Base-by-base conservation (phyloP, 2,888 invertebrate species). In the Strigamia maritima region DNA sequence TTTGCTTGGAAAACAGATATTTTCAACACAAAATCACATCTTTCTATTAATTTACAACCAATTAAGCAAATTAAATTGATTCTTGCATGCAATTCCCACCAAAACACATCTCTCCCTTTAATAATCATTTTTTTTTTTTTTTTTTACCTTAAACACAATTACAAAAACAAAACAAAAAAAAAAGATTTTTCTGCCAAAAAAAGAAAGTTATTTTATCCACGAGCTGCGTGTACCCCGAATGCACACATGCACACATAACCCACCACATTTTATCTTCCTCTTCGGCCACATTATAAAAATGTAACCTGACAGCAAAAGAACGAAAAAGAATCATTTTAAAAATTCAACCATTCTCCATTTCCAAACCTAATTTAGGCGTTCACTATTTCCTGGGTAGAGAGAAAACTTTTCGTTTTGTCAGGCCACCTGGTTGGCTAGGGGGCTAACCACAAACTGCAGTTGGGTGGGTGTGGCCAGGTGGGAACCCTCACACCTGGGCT, bases 371-470 rank as follows among this genome's bases (percentile, higher is more conserved):
- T 65, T 65, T 65, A 65, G 65, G 65, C 65, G 65, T 65, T 24
- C 16, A 7, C 65, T 28, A 65, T 65, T 49, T 65, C 65, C 65
- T 65, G 28, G 65, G 65, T 65, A 65, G 10, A 28, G n/a, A n/a
- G n/a, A n/a, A n/a, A 22, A 14, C n/a, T 24, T 65, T 14, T 3
- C 4, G 24, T 65, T 65, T 65, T 65, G 65, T 65, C 65, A 65
- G 65, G 65, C 65, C 65, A 65, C 65, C 65, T 65, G 65, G 65
- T 65, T 65, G 65, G 65, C 65, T 65, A 65, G 65, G 65, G 65
- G 65, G 65, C 65, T 65, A 65, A 65, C 65, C 65, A 12, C 65
- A 65, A 65, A 65, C 65, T 65, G 65, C 65, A 65, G 65, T 65
- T 65, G 65, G 6, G 65, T 65, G 65, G 65, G 65, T 65, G 65